phyloP scores from a whole-genome alignment of 2,113 vertebrate species.

The Psammodynastes pulverulentus region DNA sequence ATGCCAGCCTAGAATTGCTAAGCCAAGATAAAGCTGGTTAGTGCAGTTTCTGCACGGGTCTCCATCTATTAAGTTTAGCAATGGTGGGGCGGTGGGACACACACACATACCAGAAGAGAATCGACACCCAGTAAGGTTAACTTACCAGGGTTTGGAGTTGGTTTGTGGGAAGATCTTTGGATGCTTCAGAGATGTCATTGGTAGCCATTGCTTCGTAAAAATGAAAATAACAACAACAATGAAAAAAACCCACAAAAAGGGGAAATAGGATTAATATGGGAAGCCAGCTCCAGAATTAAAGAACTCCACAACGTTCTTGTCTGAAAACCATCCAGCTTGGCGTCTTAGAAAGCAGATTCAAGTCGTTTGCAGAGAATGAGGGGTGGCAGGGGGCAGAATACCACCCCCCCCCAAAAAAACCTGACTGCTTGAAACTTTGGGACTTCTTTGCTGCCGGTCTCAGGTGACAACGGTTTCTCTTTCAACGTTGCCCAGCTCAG shows the following conservation, averaged over 20 bases:
- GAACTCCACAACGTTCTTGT: background rate
- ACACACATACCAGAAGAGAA: background rate
- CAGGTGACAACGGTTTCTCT: background rate
- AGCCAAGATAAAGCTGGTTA: too few species aligned
- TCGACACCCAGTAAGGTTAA: constrained; percentile 8
- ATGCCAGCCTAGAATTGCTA: too few species aligned
- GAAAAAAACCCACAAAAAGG: too few species aligned
- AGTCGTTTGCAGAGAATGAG: background rate
- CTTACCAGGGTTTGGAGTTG: constrained; percentile 71
- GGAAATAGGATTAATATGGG: background rate
- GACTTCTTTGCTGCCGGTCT: background rate
- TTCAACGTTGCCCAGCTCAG: background rate
- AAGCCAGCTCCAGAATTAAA: background rate
- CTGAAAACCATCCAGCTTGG: background rate
- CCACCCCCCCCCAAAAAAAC: too few species aligned
- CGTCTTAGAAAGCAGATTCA: background rate
- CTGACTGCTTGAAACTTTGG: background rate
- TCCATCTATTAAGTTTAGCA: background rate
- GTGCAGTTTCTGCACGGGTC: background rate
- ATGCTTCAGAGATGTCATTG: constrained; percentile 62
- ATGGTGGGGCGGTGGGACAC: too few species aligned
- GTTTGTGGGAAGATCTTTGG: constrained; percentile 60
- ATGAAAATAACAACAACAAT: too few species aligned
- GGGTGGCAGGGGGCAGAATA: background rate
- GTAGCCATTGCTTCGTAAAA: constrained; percentile 73